Conservation (phyloP, 2,113 vertebrate genomes). For the Rhabdomys dilectus region DNA sequence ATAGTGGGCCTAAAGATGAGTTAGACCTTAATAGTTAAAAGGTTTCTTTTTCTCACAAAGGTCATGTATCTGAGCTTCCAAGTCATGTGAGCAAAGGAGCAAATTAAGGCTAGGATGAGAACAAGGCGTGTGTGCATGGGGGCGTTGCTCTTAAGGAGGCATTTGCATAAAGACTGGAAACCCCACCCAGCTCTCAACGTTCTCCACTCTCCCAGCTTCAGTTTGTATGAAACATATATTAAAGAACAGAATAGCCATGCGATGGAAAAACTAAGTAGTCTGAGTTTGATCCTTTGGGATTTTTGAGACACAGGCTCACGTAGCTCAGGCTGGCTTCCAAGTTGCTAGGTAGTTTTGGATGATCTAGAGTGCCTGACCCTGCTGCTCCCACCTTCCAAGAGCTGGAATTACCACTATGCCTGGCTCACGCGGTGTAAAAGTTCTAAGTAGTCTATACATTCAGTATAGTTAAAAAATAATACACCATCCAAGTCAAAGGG, state of each 20-base stretch:
- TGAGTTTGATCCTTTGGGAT: neutral
- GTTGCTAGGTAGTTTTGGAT: too few relatives aligned
- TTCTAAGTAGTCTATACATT: conserved; percentile 29
- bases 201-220: neutral
- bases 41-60: neutral
- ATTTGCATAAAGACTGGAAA: neutral
- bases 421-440: neutral
- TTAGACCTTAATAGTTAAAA: neutral
- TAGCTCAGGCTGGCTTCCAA: neutral
- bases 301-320: too few relatives aligned
- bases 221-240: neutral
- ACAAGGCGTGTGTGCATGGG: neutral
- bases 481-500: neutral
- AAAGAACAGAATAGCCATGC: neutral
- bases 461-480: neutral
- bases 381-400: neutral
- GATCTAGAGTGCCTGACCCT: neutral
- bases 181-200: too few relatives aligned
- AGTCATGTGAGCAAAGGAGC: neutral
- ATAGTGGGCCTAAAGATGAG: neutral
- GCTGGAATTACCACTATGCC: neutral
- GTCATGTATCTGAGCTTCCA: neutral
- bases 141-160: neutral
- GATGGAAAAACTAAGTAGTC: neutral
- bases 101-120: neutral